These are phyloP conservation scores for Mesorhabditis belari DNA, from an alignment of 2,888 invertebrate genomes.

Conservation along the genomic window DNA sequence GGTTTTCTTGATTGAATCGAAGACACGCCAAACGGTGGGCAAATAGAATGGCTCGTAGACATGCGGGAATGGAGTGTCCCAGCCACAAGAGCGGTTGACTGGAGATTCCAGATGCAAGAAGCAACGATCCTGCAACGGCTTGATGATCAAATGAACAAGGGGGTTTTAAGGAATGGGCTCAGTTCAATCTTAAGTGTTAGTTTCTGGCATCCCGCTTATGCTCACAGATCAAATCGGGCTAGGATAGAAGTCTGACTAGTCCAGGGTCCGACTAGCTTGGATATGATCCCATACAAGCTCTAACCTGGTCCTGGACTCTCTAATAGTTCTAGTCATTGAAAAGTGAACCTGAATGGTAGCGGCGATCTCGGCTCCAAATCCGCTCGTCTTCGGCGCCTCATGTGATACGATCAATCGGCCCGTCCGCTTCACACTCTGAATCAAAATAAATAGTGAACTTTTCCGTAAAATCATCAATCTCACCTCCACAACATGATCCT, in stretches of 20 bases:
- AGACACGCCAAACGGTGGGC: constrained; percentile 85
- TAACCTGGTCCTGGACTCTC: not conserved
- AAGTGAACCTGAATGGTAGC: constrained; percentile 71
- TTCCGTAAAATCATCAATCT: not conserved
- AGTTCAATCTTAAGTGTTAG: not conserved
- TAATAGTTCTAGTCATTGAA: not conserved
- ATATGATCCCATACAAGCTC: no score
- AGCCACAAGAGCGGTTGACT: constrained; percentile 78
- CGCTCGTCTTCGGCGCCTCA: constrained; percentile 88
- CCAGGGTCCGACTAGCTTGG: not conserved
- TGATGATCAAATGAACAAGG: no score
- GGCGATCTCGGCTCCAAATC: constrained; percentile 91
- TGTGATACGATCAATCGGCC: constrained; percentile 83
- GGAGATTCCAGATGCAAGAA: constrained; percentile 92
- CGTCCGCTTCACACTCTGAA: constrained; percentile 88
- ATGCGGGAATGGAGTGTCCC: constrained; percentile 96
- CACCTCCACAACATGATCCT: constrained; percentile 78
- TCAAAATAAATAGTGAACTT: constrained; percentile 33
- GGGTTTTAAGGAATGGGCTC: not conserved
- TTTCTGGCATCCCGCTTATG: no score
- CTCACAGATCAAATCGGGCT: no score
- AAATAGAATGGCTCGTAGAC: constrained; percentile 91
- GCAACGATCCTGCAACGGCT: constrained; percentile 70
- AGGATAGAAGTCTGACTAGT: no score
- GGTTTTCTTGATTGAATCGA: constrained; percentile 71